phyloP scores from a whole-genome alignment of 2,888 invertebrate species.

The Crocallis elinguaria region DNA sequence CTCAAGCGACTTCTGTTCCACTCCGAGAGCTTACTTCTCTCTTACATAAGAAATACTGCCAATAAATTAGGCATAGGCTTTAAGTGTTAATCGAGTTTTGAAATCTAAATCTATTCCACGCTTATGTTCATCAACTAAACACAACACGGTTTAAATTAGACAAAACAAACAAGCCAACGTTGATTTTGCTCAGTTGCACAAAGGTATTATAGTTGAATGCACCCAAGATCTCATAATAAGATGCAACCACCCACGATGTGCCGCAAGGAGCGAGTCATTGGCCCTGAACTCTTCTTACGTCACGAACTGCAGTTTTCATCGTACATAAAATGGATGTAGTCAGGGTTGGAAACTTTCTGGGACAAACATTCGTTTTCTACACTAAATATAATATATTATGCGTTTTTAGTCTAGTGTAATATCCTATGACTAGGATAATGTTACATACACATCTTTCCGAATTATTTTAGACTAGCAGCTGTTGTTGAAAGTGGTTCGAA shows the following conservation, averaged over 20 bases:
- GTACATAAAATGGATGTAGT: neutral
- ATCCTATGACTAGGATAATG: too few relatives aligned
- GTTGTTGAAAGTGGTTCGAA: too few relatives aligned
- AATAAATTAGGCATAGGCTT: neutral
- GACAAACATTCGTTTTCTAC: neutral
- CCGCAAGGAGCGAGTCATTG: constrained; percentile 52
- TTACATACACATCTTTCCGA: too few relatives aligned
- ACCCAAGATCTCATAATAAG: constrained; percentile 46
- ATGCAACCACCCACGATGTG: constrained; percentile 49
- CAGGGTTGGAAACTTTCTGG: neutral
- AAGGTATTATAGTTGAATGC: constrained; percentile 60
- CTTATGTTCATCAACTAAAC: constrained; percentile 13
- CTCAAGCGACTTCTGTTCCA: too few relatives aligned
- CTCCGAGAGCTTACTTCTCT: too few relatives aligned
- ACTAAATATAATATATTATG: too few relatives aligned
- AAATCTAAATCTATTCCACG: neutral
- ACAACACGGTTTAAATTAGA: constrained; percentile 26
- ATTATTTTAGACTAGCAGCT: too few relatives aligned
- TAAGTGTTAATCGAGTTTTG: neutral
- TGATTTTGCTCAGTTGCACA: constrained; percentile 35
- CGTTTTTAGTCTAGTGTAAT: too few relatives aligned
- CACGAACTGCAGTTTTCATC: constrained; percentile 32
- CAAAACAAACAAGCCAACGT: constrained; percentile 25
- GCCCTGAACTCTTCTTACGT: constrained; percentile 57
- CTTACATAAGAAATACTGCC: too few relatives aligned